Evolutionary conservation across 1,140 invertebrate genomes (phyloP).

Genomic region (Neuroterus valhalla): DNA sequence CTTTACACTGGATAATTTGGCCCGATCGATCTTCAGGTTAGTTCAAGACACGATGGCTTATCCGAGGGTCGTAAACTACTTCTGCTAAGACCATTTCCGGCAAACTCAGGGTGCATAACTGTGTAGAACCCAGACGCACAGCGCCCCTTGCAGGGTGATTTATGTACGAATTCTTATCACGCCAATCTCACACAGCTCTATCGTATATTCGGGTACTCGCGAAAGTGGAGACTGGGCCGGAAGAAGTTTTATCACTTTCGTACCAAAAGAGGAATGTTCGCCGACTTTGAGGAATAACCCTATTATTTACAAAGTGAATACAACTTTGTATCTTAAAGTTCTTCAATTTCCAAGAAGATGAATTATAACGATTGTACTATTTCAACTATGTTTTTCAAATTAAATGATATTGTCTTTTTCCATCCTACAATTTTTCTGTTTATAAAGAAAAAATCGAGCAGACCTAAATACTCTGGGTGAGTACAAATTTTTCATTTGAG

Average conservation of each 20-base stretch:
- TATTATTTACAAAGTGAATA: background rate
- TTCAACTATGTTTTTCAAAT: no score
- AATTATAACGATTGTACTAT: no score
- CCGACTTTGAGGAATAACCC: background rate
- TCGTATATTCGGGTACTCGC: background rate
- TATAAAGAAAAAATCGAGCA: no score
- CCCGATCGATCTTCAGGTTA: conserved; percentile 2
- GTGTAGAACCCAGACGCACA: background rate
- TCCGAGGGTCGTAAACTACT: conserved; percentile 18
- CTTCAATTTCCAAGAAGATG: no score
- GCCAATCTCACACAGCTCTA: conserved; percentile 45
- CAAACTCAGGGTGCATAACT: background rate
- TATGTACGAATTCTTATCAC: conserved; percentile 50
- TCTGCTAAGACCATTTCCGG: conserved; percentile 33
- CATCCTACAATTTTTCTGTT: no score
- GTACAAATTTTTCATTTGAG: no score
- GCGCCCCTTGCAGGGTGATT: conserved; percentile 34
- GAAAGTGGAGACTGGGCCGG: conserved; percentile 12
- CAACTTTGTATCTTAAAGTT: no score
- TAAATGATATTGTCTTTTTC: no score
- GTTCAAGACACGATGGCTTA: background rate
- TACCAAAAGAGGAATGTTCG: background rate
- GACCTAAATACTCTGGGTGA: no score
- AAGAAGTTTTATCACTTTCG: conserved; percentile 20
- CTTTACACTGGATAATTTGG: background rate